These are phyloP conservation scores for Nowickia ferox DNA, from an alignment of 2,888 invertebrate genomes.

Conservation along the genomic window DNA sequence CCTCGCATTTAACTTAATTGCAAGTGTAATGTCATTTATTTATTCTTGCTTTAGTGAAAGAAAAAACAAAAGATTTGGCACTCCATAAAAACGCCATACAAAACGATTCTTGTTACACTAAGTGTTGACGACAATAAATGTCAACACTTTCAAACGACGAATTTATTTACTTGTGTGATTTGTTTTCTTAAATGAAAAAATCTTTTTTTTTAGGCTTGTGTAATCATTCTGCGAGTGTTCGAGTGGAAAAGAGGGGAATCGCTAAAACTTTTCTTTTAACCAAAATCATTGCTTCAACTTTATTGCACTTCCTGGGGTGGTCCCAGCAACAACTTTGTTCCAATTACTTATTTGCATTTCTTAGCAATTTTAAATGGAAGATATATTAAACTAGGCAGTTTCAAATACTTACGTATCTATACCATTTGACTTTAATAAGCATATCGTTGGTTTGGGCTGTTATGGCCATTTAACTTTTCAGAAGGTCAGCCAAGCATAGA, in stretches of 20 bases:
- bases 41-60: neutral
- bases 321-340: conserved; percentile 8
- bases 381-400: neutral
- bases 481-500: conserved; percentile 65
- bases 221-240: conserved; percentile 3
- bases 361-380: neutral
- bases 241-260: conserved; percentile 23
- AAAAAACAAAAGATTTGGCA: conserved; percentile 25
- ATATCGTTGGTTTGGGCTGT: conserved; percentile 1
- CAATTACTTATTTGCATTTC: conserved; percentile 33
- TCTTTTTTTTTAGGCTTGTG: conserved; percentile 3
- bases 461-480: conserved; percentile 69
- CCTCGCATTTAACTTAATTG: conserved; percentile 31
- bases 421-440: neutral
- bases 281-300: conserved; percentile 2
- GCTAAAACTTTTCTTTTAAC: neutral
- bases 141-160: conserved; percentile 79
- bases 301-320: conserved; percentile 25
- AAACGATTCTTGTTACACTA: conserved; percentile 74
- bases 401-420: neutral
- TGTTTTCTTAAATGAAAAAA: conserved; percentile 55
- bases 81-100: conserved; percentile 77
- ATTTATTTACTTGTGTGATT: conserved; percentile 80
- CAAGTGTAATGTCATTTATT: conserved; percentile 30
- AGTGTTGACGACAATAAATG: conserved; percentile 79